Evolutionary conservation across 2,797 vertebrate species (phyloP).

Genomic region (Valencia hispanica): DNA sequence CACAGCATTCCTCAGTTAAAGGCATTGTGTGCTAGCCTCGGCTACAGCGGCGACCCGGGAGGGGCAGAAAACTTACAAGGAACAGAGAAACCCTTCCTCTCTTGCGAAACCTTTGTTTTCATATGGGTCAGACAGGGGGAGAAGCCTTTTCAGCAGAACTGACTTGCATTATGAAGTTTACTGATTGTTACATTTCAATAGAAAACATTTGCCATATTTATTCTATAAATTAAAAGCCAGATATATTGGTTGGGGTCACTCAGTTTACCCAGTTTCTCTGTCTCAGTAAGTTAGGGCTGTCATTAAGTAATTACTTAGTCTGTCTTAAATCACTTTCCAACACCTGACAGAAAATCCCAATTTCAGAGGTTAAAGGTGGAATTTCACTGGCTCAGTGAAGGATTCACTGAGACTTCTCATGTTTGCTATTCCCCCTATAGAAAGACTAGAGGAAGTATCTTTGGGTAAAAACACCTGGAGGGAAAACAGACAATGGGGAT

Average conservation of each 20-base stretch:
- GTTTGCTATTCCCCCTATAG: slow-evolving; percentile 26
- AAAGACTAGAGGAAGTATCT: slow-evolving; percentile 4
- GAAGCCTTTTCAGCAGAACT: not conserved
- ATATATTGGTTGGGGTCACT: not conserved
- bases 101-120: slow-evolving; percentile 1
- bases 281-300: not conserved
- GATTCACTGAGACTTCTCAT: slow-evolving; percentile 12
- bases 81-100: not conserved
- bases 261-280: not conserved
- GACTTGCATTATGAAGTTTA: not conserved
- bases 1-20: slow-evolving; percentile 51
- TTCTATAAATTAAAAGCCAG: not conserved
- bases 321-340: slow-evolving; percentile 11
- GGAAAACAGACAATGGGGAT: slow-evolving; percentile 10
- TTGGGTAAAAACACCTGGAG: slow-evolving; percentile 3
- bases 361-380: slow-evolving; percentile 27
- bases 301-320: slow-evolving; percentile 18
- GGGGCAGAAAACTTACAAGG: slow-evolving; percentile 34
- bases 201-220: not conserved
- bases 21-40: slow-evolving; percentile 16
- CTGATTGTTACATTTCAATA: not conserved
- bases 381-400: slow-evolving; percentile 5
- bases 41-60: slow-evolving; percentile 37
- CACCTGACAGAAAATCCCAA: slow-evolving; percentile 16
- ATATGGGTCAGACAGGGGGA: slow-evolving; percentile 4